Conservation (phyloP, 2,797 vertebrate genomes). For the Urocyon cinereoargenteus region DNA sequence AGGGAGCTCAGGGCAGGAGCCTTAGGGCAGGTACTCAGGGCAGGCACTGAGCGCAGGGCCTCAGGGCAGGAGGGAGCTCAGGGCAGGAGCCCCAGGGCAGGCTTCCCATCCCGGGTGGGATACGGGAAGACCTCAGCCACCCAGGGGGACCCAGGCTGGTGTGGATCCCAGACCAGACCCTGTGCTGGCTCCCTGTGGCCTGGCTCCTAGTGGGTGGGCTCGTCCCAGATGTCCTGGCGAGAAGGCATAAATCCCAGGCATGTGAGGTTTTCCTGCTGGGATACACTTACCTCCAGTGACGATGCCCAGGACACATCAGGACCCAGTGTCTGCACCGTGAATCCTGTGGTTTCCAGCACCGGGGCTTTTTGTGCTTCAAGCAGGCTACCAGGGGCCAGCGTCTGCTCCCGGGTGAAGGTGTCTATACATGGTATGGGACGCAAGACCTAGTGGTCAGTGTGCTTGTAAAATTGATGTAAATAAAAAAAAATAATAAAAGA, state of each 20-base stretch:
- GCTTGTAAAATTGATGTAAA: background rate
- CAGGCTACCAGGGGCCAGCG: rapidly evolving
- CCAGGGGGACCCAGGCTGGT: background rate
- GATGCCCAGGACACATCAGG: rapidly evolving
- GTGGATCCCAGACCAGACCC: background rate
- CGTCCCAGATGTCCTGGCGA: background rate
- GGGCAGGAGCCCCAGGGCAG: background rate
- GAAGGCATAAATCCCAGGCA: background rate
- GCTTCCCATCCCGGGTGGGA: rapidly evolving
- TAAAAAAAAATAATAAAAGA: background rate
- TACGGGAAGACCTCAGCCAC: background rate
- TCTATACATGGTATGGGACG: rapidly evolving
- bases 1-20: no score
- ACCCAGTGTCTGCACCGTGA: background rate
- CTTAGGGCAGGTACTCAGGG: no score
- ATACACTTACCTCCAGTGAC: background rate
- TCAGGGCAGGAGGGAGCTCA: no score
- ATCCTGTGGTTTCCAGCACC: background rate
- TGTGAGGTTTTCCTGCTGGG: background rate
- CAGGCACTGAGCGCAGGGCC: background rate
- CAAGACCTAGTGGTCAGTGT: no score
- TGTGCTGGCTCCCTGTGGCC: background rate
- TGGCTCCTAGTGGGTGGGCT: background rate
- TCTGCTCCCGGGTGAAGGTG: rapidly evolving
- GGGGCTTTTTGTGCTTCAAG: background rate